Evolutionary conservation across 92 coral and sea anemone species (phyloP).

Genomic region (Phenganax stokvisi): DNA sequence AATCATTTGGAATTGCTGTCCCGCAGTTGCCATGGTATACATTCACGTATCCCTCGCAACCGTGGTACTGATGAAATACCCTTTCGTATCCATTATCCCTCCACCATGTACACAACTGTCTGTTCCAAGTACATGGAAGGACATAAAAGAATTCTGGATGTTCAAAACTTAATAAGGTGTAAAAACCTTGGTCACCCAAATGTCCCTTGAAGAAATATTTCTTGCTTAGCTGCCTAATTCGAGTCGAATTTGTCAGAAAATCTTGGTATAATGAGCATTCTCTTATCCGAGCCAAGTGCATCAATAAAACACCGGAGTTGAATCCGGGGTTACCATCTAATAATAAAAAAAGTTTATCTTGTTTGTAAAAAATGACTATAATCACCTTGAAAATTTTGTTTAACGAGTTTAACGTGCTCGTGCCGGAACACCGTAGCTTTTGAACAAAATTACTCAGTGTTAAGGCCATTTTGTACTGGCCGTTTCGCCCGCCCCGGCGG

Average conservation of each 20-base stretch:
- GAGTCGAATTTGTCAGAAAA: background rate
- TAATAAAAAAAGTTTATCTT: no score
- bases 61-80: constrained; percentile 62
- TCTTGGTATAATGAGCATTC: constrained; percentile 51
- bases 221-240: background rate
- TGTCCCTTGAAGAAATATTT: constrained; percentile 59
- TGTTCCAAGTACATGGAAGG: constrained; percentile 87
- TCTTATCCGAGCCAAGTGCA: constrained; percentile 65
- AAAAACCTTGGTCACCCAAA: constrained; percentile 91
- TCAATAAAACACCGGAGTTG: constrained; percentile 75
- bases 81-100: constrained; percentile 61
- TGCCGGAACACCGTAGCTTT: no score
- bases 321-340: constrained; percentile 68
- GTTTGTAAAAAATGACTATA: no score
- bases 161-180: constrained; percentile 59
- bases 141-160: constrained; percentile 61
- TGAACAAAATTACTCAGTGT: no score
- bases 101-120: constrained; percentile 85
- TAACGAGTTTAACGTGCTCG: no score
- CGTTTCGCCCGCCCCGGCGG: no score
- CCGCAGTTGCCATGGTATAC: constrained; percentile 94
- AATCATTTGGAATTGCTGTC: constrained; percentile 55
- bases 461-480: no score
- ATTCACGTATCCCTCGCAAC: constrained; percentile 66
- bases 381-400: no score